Conservation (phyloP, 2,888 invertebrate genomes). For the Standfussiana lucernea region DNA sequence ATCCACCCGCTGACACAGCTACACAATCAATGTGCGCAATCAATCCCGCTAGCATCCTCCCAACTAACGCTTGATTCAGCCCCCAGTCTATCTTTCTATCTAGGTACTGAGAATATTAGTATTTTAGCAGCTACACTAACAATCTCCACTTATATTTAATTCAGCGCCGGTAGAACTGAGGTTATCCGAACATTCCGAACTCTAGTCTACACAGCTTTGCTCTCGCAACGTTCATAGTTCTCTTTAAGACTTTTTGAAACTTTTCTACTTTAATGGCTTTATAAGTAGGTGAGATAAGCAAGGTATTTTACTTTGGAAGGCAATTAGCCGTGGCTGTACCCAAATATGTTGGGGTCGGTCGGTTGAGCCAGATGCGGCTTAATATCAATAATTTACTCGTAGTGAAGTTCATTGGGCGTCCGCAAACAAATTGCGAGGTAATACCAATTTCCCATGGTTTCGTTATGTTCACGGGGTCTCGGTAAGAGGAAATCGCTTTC, state of each 20-base stretch:
- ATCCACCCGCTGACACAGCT: conserved; percentile 51
- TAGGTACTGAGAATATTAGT: conserved; percentile 43
- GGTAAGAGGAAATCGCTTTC: background rate
- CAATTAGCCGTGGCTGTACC: conserved; percentile 18
- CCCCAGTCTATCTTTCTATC: conserved; percentile 37
- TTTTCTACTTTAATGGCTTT: conserved; percentile 39
- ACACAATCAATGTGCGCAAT: conserved; percentile 54
- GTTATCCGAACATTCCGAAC: conserved; percentile 19
- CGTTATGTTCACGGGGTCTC: background rate
- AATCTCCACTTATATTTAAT: conserved; percentile 58
- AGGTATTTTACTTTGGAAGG: conserved; percentile 25
- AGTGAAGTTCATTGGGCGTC: conserved; percentile 9
- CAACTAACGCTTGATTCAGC: conserved; percentile 15
- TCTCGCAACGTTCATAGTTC: conserved; percentile 49
- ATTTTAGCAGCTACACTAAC: conserved; percentile 46
- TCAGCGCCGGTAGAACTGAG: conserved; percentile 46
- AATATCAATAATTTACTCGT: conserved; percentile 40
- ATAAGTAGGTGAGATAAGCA: conserved; percentile 30
- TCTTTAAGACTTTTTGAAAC: conserved; percentile 33
- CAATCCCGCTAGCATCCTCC: conserved; percentile 25
- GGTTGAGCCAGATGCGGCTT: conserved; percentile 36
- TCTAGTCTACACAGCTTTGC: conserved; percentile 45
- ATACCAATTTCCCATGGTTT: conserved; percentile 19
- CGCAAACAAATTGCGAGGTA: conserved; percentile 25
- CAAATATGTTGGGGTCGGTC: conserved; percentile 22